Base-by-base conservation (phyloP, 2,888 invertebrate species). In the Itoplectis maculator region DNA sequence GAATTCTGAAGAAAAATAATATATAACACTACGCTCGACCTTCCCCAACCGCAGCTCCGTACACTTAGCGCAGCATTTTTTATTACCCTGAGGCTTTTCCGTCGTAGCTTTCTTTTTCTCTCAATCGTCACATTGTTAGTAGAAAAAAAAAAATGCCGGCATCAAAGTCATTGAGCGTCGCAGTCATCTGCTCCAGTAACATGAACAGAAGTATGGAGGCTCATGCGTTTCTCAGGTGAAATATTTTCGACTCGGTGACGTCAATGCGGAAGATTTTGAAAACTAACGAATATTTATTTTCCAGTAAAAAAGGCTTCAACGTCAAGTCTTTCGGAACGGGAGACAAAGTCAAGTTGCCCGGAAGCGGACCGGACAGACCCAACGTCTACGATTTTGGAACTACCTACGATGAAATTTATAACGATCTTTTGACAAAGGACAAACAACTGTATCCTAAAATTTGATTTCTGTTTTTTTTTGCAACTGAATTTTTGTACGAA, bases 131-230 rank as follows among this genome's bases (percentile, higher is more conserved):
- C 15, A 35, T 59, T 61, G 0, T 61, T 15, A 1, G 29, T 29
- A 29, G 29, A 29, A 6, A n/a, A 7, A n/a, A 81, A 63, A 70
- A 65, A 45, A 92, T 92, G 92, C 91, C 92, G 65, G 86, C 89
- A 7, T 86, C 91, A 9, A 92, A 88, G 83, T 88, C 91, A 89
- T 93, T 97, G 88, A 96, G 95, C 90, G 95, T 99, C 89, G 99
- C 99, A 29, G 98, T 99, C 75, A 97, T 99, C 87, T 99, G 99
- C 94, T 99, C 99, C 8, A 99, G 99, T 90, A 99, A 99, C 93
- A 99, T 99, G 98, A 99, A 99, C 92, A 95, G 99, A 80, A 99
- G 99, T 90, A 99, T 99, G 99, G 99, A 99, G 94, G 99, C 99
- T 15, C 99, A 99, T 94, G 97, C 97, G 79, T 98, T 99, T 93